Base-by-base conservation (phyloP, 2,113 vertebrate species). In the Notarius lentiginosus region DNA sequence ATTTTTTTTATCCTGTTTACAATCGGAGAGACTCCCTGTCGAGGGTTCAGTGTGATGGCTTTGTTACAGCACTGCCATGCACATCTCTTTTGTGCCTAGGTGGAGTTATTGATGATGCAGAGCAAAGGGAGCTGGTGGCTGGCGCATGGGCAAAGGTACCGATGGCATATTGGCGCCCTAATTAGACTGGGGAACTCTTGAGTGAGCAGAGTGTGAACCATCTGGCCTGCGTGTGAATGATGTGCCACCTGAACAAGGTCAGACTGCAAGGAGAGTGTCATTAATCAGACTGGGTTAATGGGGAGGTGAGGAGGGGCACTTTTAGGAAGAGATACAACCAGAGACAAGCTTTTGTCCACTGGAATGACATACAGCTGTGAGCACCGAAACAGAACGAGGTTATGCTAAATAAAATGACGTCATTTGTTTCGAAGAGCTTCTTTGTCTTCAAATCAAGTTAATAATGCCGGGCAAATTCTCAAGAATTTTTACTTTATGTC, bases 231-330 rank as follows among this genome's bases (percentile, higher is more conserved):
- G 84, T 84, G 79, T 17, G 82, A 87, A 83, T 84, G 41, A 72
- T 72, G 68, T 86, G 86, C 86, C 90, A 92, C 92, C 92, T 85
- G 90, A 86, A 56, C 94, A 94, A 93, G 93, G 93, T 92, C 91
- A 92, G 85, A 41, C 55, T 84, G 87, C 82, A 91, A 88, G 88
- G 89, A 91, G 89, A 80, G 49, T 77, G 90, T 90, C 92, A 93
- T 94, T 93, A 91, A 94, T 94, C 92, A 93, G 87, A 77, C 89
- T 90, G 87, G 90, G 90, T 91, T 91, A 89, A 90, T 86, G 82
- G 85, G 89, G 41, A 55, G 55, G 70, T 72, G 58, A 72, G 66
- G 83, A 86, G 88, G 55, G 83, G 63, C 51, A 79, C 51, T 53
- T 79, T 83, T 51, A 81, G 83, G 51, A 77, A 51, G 84, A 58